A percentile compares a stretch with the other conserved stretches of the same genome.
These are phyloP conservation scores for Sprattus sprattus DNA, from an alignment of 2,113 vertebrate species.

Conservation along the genomic window DNA sequence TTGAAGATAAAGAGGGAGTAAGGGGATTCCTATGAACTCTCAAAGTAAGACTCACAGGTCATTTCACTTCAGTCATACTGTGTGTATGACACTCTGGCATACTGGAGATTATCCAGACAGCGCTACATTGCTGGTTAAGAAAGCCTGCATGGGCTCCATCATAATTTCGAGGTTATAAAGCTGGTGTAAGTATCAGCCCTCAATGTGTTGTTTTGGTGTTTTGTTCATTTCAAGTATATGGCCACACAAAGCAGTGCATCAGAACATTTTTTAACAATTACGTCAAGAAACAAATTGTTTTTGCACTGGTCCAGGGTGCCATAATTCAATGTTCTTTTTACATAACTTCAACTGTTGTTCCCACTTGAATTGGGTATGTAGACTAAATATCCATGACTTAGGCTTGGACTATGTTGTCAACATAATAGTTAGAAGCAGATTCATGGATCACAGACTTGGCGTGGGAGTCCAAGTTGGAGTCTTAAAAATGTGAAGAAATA, in stretches of 20 bases:
- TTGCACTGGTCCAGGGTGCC: constrained; percentile 21
- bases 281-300: constrained; percentile 30
- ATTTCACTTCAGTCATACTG: background rate
- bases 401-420: constrained; percentile 48
- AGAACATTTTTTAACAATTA: constrained; percentile 3
- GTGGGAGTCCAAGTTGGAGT: background rate
- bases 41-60: background rate
- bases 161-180: background rate
- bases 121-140: background rate
- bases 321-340: constrained; percentile 26
- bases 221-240: constrained; percentile 26
- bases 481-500: constrained; percentile 34
- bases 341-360: constrained; percentile 36
- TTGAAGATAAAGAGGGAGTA: background rate
- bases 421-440: constrained; percentile 41
- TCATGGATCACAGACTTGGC: constrained; percentile 25
- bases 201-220: constrained; percentile 30
- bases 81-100: background rate
- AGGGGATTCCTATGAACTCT: background rate
- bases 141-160: background rate
- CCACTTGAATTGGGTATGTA: constrained; percentile 39
- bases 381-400: constrained; percentile 48
- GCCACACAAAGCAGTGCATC: constrained; percentile 14
- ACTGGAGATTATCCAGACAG: background rate
- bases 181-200: background rate